These are phyloP conservation scores for Cecidostiba fungosa DNA, from an alignment of 2,888 invertebrate genomes.

Conservation along the genomic window DNA sequence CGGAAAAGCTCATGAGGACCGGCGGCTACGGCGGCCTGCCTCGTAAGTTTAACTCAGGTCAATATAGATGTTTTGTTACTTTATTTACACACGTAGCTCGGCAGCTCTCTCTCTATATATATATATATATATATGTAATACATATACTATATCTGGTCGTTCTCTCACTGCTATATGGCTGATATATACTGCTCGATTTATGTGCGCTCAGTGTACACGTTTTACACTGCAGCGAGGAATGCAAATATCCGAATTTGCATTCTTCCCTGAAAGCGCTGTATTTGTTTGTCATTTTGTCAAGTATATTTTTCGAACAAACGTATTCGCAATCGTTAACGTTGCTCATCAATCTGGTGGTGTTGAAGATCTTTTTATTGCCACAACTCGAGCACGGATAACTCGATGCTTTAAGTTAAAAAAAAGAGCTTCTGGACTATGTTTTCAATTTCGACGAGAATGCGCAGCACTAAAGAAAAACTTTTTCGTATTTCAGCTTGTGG, in stretches of 20 bases:
- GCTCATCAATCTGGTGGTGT: not conserved
- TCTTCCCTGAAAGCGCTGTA: not conserved
- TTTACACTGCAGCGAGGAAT: not conserved
- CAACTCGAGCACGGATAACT: conserved; percentile 36
- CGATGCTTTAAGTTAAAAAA: conserved; percentile 36
- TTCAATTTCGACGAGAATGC: not conserved
- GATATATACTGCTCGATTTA: conserved; percentile 41
- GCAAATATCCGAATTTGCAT: not conserved
- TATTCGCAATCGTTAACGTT: not conserved
- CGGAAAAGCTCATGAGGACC: conserved; percentile 98
- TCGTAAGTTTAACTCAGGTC: conserved; percentile 84
- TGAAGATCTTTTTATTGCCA: conserved; percentile 2
- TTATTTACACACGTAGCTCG: conserved; percentile 70
- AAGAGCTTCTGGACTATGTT: conserved; percentile 67
- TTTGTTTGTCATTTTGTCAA: conserved; percentile 1
- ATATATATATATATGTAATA: not conserved
- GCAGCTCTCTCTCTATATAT: conserved; percentile 66
- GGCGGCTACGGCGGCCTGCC: conserved; percentile 94
- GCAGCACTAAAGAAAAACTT: conserved; percentile 56
- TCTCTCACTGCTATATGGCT: conserved; percentile 17
- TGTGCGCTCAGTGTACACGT: conserved; percentile 24
- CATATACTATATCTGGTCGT: not conserved
- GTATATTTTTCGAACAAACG: not conserved
- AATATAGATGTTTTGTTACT: conserved; percentile 80
- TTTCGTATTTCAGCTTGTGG: conserved; percentile 82